A percentile compares a stretch with the other conserved stretches of the same genome.
These are phyloP conservation scores for Diaperis boleti DNA, from an alignment of 2,888 invertebrate genomes.

Conservation along the genomic window DNA sequence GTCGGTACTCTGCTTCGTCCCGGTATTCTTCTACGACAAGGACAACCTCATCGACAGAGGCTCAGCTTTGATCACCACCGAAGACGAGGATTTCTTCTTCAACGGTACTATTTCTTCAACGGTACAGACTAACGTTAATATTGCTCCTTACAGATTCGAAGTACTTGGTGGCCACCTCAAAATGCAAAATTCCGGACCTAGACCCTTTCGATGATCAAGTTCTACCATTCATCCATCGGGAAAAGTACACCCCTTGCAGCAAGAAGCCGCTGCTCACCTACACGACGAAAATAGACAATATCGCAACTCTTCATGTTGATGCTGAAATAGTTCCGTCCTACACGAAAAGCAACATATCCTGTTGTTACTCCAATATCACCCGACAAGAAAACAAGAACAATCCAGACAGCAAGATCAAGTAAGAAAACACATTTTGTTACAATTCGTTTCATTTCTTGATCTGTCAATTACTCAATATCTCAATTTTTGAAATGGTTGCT, in stretches of 20 bases:
- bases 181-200: slow-evolving; percentile 74
- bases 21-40: slow-evolving; percentile 22
- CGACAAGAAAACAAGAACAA: slow-evolving; percentile 48
- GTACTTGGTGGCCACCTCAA: slow-evolving; percentile 71
- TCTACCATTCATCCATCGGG: slow-evolving; percentile 68
- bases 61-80: slow-evolving; percentile 15
- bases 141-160: slow-evolving; percentile 53
- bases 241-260: slow-evolving; percentile 70
- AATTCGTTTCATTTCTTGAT: too few species aligned
- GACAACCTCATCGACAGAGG: slow-evolving; percentile 3
- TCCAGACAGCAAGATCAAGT: slow-evolving; percentile 57
- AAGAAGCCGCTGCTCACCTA: slow-evolving; percentile 61
- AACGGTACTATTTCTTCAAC: too few species aligned
- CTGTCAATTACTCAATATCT: too few species aligned
- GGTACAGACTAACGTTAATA: too few species aligned
- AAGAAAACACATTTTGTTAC: not conserved
- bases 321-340: slow-evolving; percentile 57
- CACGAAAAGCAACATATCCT: slow-evolving; percentile 51
- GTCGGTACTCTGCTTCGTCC: slow-evolving; percentile 12
- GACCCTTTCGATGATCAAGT: slow-evolving; percentile 72
- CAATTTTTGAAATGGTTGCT: too few species aligned
- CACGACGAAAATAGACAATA: slow-evolving; percentile 56
- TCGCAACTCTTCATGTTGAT: slow-evolving; percentile 60
- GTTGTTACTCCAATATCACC: slow-evolving; percentile 58
- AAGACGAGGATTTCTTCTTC: slow-evolving; percentile 12